Conservation (phyloP, 2,888 invertebrate species). For the Zaprionus obscuricornis region DNA sequence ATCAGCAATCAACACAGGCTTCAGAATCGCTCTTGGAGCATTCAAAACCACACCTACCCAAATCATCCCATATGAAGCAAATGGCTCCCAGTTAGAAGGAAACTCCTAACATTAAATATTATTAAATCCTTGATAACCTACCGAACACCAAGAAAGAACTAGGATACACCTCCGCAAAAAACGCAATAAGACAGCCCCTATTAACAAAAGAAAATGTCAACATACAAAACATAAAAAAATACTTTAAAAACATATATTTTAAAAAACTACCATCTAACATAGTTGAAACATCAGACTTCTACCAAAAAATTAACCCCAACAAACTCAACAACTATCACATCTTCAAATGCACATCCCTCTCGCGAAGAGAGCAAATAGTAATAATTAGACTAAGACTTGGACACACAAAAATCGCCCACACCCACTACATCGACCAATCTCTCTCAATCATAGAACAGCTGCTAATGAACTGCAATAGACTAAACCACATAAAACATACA, state of each 20-base stretch:
- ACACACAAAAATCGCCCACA: conserved; percentile 17
- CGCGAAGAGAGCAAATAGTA: conserved; percentile 4
- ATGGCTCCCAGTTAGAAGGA: not conserved
- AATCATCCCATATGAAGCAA: conserved; percentile 19
- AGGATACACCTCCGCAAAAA: not conserved
- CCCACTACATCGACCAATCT: not conserved
- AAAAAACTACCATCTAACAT: conserved; percentile 5
- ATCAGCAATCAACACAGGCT: conserved; percentile 14
- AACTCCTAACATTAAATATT: conserved; percentile 8
- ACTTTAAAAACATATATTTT: conserved; percentile 6
- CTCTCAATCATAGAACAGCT: conserved; percentile 6
- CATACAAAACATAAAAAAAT: conserved; percentile 9
- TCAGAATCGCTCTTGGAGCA: conserved; percentile 27
- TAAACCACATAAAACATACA: conserved; percentile 31
- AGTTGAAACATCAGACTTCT: conserved; percentile 2
- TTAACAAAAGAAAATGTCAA: conserved; percentile 2
- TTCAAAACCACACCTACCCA: conserved; percentile 21
- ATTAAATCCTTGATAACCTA: conserved; percentile 9
- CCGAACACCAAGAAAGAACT: conserved; percentile 1
- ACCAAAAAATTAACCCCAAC: conserved; percentile 3
- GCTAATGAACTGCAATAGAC: not conserved
- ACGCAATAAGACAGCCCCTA: not conserved
- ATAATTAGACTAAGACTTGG: conserved; percentile 14
- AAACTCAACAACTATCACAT: conserved; percentile 6
- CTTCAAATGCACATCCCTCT: not conserved